A percentile compares a stretch with the other conserved stretches of the same genome.
Conservation (phyloP, 2,797 vertebrate genomes). For the Microcaecilia unicolor region DNA sequence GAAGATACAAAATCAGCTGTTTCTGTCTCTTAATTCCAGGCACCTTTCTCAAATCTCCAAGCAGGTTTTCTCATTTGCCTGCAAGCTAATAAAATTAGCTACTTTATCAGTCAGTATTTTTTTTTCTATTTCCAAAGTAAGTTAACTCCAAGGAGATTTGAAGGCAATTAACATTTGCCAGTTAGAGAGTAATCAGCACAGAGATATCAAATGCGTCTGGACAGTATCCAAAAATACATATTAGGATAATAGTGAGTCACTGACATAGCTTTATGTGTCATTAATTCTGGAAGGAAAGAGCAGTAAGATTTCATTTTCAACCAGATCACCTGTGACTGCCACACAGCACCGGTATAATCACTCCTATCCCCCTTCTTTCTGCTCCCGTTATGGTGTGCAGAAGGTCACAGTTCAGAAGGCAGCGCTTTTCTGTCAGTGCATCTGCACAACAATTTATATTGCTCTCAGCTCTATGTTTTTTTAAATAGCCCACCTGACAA, state of each 20-base stretch:
- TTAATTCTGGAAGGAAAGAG: conserved; percentile 50
- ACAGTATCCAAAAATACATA: conserved; percentile 66
- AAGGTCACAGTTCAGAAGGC: too few species aligned
- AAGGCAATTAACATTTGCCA: conserved; percentile 66
- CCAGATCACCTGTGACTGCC: conserved; percentile 30
- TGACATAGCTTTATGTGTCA: conserved; percentile 55
- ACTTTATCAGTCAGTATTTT: conserved; percentile 38
- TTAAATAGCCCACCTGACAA: too few species aligned
- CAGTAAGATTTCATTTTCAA: too few species aligned
- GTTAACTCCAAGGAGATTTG: conserved; percentile 56
- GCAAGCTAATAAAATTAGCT: conserved; percentile 49
- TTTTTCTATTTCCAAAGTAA: conserved; percentile 34
- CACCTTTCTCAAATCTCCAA: conserved; percentile 31
- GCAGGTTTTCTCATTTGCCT: conserved; percentile 44
- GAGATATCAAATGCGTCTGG: conserved; percentile 62
- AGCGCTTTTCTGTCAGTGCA: too few species aligned
- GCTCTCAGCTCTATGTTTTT: too few species aligned
- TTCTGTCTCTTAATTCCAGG: conserved; percentile 13
- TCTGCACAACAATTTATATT: too few species aligned
- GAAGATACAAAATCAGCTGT: conserved; percentile 16
- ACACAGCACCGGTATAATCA: too few species aligned
- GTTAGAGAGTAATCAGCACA: conserved; percentile 64
- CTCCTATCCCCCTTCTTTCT: too few species aligned
- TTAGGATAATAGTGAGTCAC: conserved; percentile 55
- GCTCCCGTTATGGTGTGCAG: too few species aligned